A percentile compares a stretch with the other conserved stretches of the same genome.
These are phyloP conservation scores for Coenobita brevimanus DNA, from an alignment of 1,140 invertebrate genomes.

Conservation along the genomic window DNA sequence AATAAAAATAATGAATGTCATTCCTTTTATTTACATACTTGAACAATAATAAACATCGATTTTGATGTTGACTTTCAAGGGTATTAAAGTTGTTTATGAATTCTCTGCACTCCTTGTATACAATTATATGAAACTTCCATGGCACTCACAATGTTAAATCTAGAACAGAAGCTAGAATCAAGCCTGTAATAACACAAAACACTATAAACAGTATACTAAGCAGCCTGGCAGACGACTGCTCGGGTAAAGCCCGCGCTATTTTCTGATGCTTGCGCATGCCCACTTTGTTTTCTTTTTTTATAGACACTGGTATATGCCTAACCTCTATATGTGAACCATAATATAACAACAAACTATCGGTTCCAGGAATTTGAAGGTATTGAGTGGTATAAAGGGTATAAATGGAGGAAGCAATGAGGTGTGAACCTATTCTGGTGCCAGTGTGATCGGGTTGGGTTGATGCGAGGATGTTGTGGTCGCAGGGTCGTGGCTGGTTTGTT, in stretches of 20 bases:
- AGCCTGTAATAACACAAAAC: not conserved
- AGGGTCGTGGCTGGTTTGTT: slow-evolving; percentile 58
- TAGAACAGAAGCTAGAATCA: too few species aligned
- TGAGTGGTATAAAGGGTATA: not conserved
- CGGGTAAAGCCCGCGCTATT: slow-evolving; percentile 62
- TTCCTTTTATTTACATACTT: not conserved
- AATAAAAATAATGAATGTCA: too few species aligned
- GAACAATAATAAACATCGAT: slow-evolving; percentile 17
- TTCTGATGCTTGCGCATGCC: slow-evolving; percentile 61
- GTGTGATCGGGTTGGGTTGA: not conserved
- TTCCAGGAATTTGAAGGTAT: not conserved
- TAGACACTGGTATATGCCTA: slow-evolving; percentile 25
- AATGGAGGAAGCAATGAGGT: not conserved
- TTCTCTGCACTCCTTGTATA: too few species aligned
- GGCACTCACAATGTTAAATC: too few species aligned
- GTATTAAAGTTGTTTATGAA: not conserved
- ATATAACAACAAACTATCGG: slow-evolving; percentile 31
- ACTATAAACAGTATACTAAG: not conserved
- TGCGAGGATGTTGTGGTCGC: slow-evolving; percentile 27
- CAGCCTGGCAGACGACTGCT: slow-evolving; percentile 34
- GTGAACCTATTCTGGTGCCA: not conserved
- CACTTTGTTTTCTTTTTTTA: slow-evolving; percentile 63
- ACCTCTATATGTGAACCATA: slow-evolving; percentile 3
- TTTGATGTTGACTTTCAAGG: not conserved
- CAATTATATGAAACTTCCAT: not conserved